Evolutionary conservation across 2,113 vertebrate species (phyloP), one percentile per base, ranked within the genome.

Genomic region (Cairina moschata): DNA sequence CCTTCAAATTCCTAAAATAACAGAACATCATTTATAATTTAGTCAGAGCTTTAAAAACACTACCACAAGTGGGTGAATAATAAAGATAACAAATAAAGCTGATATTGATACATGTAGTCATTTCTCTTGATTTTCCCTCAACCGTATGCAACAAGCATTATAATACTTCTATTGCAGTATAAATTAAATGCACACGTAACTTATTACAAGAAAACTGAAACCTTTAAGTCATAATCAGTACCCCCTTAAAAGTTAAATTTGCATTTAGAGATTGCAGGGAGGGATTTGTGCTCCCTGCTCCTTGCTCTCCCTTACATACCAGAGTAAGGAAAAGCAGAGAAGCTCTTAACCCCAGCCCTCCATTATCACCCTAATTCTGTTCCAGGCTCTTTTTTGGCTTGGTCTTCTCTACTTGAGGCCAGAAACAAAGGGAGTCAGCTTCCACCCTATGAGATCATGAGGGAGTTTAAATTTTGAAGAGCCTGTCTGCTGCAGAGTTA

Each of bases 391-490:
- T 78, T 54, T 78, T 55, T 80, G 71, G 71, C 82, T 86, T 74
- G 23, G 23, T 58, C n/a, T 23, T 71, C 34, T 62, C 75, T 60
- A 69, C 58, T 68, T 86, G 69, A 86, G 44, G 86, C 56, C 80
- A 94, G 54, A 95, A 91, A 90, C 69, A 82, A 83, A 90, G 72
- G 78, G 29, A 58, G 56, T 90, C 73, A 86, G 86, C 66, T 95
- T 95, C 91, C 86, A 96, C 87, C 90, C 93, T 72, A 65, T 96
- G 88, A 97, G 83, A 94, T 97, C 94, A 96, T 40, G 55, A 52
- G 46, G 66, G 72, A 93, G 63, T 50, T 92, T 6, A 55, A 83
- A 75, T 5, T 80, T 34, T 86, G 72, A 92, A 90, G 28, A 95
- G 83, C 7, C 74, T 88, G 76, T 18, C 52, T 88, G 72, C 60